Evolutionary conservation across 1,140 invertebrate genomes (phyloP).

Genomic region (Chelonus insularis): DNA sequence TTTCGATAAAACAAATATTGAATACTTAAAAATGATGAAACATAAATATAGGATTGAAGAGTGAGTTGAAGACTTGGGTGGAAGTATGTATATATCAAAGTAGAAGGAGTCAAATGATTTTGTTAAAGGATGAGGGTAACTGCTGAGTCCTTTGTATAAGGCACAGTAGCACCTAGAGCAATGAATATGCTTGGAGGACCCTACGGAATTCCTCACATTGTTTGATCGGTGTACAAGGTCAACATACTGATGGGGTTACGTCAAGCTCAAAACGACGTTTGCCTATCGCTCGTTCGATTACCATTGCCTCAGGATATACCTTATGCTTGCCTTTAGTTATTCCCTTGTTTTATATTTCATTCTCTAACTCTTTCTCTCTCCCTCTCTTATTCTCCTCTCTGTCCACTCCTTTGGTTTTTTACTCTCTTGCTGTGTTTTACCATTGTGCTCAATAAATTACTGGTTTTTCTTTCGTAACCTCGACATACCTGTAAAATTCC

Average conservation of each 20-base stretch:
- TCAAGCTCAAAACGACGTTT: background rate
- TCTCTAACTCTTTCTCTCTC: background rate
- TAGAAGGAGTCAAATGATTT: constrained; percentile 11
- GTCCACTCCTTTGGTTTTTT: no score
- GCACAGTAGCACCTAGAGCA: background rate
- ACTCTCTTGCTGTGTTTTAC: no score
- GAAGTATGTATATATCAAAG: no score
- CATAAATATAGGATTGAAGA: no score
- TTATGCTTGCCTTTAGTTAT: background rate
- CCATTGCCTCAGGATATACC: background rate
- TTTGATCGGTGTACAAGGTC: constrained; percentile 14
- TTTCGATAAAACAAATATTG: no score
- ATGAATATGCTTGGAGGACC: background rate
- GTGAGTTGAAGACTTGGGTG: no score
- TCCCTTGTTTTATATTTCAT: background rate
- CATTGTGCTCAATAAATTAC: no score
- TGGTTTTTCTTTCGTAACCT: no score
- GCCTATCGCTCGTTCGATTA: constrained; percentile 12
- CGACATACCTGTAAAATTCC: no score
- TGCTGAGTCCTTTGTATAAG: background rate
- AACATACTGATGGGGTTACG: background rate
- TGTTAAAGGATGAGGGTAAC: background rate
- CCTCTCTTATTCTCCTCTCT: background rate
- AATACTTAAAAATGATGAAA: no score
- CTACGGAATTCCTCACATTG: constrained; percentile 10